These are phyloP conservation scores for Ptilorrhoa leucosticta DNA, from an alignment of 2,113 vertebrate genomes.

Conservation along the genomic window DNA sequence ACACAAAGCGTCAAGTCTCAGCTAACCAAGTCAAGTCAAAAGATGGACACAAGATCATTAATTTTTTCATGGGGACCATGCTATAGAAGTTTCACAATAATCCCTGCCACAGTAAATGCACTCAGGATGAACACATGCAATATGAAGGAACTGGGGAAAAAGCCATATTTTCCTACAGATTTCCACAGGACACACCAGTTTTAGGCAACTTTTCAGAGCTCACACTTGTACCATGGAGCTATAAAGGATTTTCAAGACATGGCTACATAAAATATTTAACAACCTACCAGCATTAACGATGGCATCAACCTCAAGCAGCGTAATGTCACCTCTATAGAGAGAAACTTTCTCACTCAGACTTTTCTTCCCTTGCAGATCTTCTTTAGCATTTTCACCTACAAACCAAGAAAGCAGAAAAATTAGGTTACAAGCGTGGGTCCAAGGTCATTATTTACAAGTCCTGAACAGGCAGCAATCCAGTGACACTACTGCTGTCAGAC, in stretches of 20 bases:
- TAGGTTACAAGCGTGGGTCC: neutral
- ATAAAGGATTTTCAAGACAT: neutral
- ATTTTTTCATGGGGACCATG: accelerated
- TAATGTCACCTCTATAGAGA: slow-evolving; percentile 97
- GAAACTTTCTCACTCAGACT: slow-evolving; percentile 89
- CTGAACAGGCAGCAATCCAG: neutral
- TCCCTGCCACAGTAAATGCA: neutral
- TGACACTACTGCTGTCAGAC: neutral
- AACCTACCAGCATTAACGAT: slow-evolving; percentile 97
- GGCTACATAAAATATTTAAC: neutral
- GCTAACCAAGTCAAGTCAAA: neutral
- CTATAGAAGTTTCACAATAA: neutral
- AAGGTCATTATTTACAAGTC: neutral
- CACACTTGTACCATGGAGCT: accelerated
- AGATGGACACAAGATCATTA: accelerated
- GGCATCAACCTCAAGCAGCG: slow-evolving; percentile 91
- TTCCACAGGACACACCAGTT: neutral
- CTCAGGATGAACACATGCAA: neutral
- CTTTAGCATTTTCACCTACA: slow-evolving; percentile 69
- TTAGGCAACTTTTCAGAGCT: neutral
- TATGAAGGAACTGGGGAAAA: accelerated
- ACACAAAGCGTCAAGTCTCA: neutral
- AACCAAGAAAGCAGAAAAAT: neutral
- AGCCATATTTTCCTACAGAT: accelerated
- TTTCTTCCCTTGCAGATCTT: slow-evolving; percentile 74